phyloP scores from a whole-genome alignment of 2,888 invertebrate species.

The Polietes domitor region DNA sequence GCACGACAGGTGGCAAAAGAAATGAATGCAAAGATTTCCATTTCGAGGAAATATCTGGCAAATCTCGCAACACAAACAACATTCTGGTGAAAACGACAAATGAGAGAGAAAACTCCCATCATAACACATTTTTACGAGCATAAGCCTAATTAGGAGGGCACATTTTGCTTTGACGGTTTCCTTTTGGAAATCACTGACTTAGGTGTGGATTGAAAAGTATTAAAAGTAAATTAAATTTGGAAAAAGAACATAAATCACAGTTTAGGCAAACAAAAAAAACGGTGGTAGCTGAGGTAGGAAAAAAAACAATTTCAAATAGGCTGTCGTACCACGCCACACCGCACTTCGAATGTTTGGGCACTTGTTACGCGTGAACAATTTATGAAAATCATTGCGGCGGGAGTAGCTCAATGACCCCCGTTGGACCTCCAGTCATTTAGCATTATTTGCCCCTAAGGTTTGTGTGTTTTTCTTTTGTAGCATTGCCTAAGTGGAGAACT shows the following conservation, averaged over 20 bases:
- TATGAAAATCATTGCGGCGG: not conserved
- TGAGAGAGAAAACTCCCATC: not conserved
- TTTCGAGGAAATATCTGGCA: not conserved
- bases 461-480: not conserved
- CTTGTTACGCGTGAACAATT: constrained; percentile 26
- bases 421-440: not conserved
- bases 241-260: constrained; percentile 24
- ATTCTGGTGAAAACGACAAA: not conserved
- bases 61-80: not conserved
- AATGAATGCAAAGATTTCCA: not conserved
- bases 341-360: not conserved
- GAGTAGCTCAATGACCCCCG: not conserved
- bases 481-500: too few species aligned
- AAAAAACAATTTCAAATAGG: not conserved
- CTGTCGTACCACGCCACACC: not conserved
- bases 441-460: not conserved
- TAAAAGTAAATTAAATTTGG: constrained; percentile 4
- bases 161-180: not conserved
- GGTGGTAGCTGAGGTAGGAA: not conserved
- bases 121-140: not conserved
- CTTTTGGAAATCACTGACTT: not conserved
- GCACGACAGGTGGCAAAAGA: not conserved
- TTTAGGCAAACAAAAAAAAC: not conserved
- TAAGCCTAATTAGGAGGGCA: constrained; percentile 14
- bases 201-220: not conserved